Base-by-base conservation (phyloP, 2,888 invertebrate genomes). In the Pyrgus malvae region DNA sequence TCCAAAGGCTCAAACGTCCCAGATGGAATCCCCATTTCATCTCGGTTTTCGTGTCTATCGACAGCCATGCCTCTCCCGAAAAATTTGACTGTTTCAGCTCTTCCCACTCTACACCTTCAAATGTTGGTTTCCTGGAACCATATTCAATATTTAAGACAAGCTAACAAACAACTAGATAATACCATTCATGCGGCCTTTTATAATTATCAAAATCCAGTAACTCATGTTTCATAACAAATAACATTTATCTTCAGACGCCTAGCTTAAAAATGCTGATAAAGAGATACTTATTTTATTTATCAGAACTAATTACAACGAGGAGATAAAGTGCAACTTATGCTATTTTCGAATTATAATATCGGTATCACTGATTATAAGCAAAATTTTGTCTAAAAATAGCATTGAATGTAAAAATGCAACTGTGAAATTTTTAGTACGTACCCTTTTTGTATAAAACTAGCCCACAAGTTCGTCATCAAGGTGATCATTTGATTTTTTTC, bases 391-490 rank as follows among this genome's bases (percentile, higher is more conserved):
- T n/a, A n/a, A n/a, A n/a, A n/a, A n/a, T n/a, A n/a, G n/a, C n/a
- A n/a, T n/a, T n/a, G n/a, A n/a, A n/a, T n/a, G n/a, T n/a, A n/a
- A n/a, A n/a, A n/a, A n/a, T n/a, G n/a, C n/a, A n/a, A n/a, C n/a
- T n/a, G n/a, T n/a, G n/a, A n/a, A n/a, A 11, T 14, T 6, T 11
- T 12, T 8, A 5, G 3, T 38, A 38, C 38, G 12, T 40, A 92
- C 92, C 92, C 92, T 48, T 76, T 84, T 66, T 86, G 80, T 23
- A 92, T 89, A 58, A 92, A 92, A 65, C 79, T 91, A 37, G 66
- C 62, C 86, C 85, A 86, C 31, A 86, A 64, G 11, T 76, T 62
- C 1, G 72, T 68, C 62, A 85, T 62, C 29, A 65, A 35, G 3
- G 68, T 58, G 6, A 77, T 62, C 63, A 80, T 72, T 1, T 51